Percentiles rank a stretch among this genome's conserved stretches.
Conservation (phyloP, 2,888 invertebrate species). For the Lycaena phlaeas region DNA sequence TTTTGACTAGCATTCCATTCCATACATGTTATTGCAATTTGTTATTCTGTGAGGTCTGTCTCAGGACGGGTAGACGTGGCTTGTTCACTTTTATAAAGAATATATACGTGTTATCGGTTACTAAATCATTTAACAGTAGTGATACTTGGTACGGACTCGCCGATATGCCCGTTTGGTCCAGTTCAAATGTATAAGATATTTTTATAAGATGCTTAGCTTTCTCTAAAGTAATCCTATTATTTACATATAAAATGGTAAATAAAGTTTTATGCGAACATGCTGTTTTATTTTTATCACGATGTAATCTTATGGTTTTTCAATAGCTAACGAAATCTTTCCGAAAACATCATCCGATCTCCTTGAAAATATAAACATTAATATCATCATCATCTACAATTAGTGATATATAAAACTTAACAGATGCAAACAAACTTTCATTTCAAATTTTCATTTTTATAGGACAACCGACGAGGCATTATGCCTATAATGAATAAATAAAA, state of each 20-base stretch:
- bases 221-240: constrained; percentile 62
- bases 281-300: constrained; percentile 17
- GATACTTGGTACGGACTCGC: constrained; percentile 17
- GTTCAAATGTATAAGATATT: constrained; percentile 54
- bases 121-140: constrained; percentile 4
- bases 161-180: constrained; percentile 53
- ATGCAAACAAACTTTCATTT: too few relatives aligned
- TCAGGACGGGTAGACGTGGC: constrained; percentile 9
- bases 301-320: background rate
- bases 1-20: constrained; percentile 43
- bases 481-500: too few relatives aligned
- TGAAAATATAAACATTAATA: too few relatives aligned
- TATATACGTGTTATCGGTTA: constrained; percentile 26
- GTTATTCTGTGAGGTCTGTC: constrained; percentile 16
- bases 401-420: too few relatives aligned
- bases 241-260: constrained; percentile 63
- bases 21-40: constrained; percentile 22
- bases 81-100: constrained; percentile 28
- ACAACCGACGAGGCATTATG: too few relatives aligned
- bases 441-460: too few relatives aligned
- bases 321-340: too few relatives aligned
- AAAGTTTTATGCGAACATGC: constrained; percentile 57
- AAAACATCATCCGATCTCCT: too few relatives aligned
- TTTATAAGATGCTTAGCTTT: constrained; percentile 72
- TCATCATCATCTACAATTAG: too few relatives aligned